Conservation (phyloP, 2,888 invertebrate genomes). For the Diploptera punctata region DNA sequence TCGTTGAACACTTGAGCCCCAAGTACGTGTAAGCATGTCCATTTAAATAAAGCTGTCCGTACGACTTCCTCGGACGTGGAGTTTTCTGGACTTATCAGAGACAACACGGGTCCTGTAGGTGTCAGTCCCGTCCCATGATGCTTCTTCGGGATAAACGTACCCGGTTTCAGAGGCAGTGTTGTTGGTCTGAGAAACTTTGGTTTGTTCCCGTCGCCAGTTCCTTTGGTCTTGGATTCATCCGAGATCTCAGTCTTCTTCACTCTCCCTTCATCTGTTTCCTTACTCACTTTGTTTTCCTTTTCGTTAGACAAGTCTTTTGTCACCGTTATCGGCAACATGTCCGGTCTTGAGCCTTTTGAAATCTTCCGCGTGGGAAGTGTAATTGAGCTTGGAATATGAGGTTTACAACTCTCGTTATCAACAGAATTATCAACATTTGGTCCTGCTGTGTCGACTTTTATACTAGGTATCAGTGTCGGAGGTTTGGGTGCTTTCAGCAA, state of each 20-base stretch:
- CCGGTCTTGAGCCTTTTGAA: conserved; percentile 9
- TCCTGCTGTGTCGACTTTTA: conserved; percentile 33
- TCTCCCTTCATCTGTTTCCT: background rate
- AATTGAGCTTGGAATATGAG: background rate
- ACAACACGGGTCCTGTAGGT: conserved; percentile 66
- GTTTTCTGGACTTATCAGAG: conserved; percentile 91
- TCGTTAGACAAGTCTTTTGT: conserved; percentile 3
- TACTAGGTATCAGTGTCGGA: conserved; percentile 34
- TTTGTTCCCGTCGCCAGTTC: background rate
- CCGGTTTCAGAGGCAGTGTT: conserved; percentile 83
- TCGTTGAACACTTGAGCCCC: conserved; percentile 88
- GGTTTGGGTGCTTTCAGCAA: conserved; percentile 7
- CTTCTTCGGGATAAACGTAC: conserved; percentile 80
- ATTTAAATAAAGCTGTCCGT: conserved; percentile 86
- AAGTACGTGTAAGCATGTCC: conserved; percentile 92
- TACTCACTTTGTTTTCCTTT: background rate
- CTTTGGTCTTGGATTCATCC: conserved; percentile 12
- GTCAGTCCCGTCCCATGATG: conserved; percentile 84
- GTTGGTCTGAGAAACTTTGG: conserved; percentile 81
- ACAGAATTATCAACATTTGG: background rate
- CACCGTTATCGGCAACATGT: background rate
- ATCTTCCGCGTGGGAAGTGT: conserved; percentile 2
- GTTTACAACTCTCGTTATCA: background rate
- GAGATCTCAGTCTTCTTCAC: background rate
- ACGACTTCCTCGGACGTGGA: conserved; percentile 87